Evolutionary conservation across 2,888 invertebrate species (phyloP).

Genomic region (Rotaria macrura): DNA sequence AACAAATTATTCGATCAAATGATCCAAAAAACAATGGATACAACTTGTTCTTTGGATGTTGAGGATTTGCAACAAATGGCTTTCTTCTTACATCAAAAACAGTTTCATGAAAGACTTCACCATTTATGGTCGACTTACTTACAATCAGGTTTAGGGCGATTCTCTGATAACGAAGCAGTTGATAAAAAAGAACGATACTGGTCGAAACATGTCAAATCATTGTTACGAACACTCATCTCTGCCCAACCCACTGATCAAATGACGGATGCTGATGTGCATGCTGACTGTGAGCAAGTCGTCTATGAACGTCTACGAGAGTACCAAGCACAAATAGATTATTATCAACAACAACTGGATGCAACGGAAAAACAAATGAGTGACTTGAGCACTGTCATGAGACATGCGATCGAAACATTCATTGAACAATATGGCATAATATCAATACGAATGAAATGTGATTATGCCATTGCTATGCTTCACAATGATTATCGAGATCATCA

Average conservation of each 20-base stretch:
- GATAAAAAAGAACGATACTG: not conserved
- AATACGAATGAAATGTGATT: not conserved
- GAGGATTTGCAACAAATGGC: not conserved
- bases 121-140: not conserved
- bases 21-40: not conserved
- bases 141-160: not conserved
- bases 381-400: not conserved
- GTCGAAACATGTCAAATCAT: not conserved
- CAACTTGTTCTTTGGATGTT: not conserved
- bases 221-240: no score
- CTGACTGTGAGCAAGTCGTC: not conserved
- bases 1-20: not conserved
- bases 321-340: not conserved
- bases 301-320: not conserved
- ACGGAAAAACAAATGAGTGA: no score
- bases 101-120: not conserved
- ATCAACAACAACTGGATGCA: not conserved
- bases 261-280: no score
- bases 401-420: not conserved
- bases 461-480: not conserved
- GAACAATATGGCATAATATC: not conserved
- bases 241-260: no score
- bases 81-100: not conserved
- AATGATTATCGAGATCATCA: not conserved
- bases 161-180: not conserved